phyloP scores from a whole-genome alignment of 2,113 vertebrate genomes.

The Laterallus jamaicensis region DNA sequence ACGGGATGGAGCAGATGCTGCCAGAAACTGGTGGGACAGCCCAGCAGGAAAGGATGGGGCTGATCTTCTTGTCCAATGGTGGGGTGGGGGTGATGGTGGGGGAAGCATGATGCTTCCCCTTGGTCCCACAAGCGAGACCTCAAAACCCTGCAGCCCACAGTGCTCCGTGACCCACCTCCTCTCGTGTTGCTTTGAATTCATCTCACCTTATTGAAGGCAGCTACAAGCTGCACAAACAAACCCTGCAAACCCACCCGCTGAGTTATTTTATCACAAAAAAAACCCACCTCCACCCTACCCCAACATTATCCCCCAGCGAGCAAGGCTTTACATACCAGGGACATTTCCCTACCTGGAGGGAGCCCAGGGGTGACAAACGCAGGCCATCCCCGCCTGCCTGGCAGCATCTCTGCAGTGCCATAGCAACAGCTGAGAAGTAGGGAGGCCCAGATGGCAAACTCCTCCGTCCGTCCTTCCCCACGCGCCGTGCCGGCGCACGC shows the following conservation, averaged over 20 bases:
- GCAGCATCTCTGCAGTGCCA: conserved; percentile 57
- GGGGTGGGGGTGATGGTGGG: too few species aligned
- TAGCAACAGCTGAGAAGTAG: conserved; percentile 63
- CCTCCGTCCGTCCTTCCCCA: conserved; percentile 55
- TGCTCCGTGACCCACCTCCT: background rate
- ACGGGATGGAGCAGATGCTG: background rate
- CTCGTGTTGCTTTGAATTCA: background rate
- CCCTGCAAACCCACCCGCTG: background rate
- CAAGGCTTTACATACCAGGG: rapidly evolving
- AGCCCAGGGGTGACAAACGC: conserved; percentile 17
- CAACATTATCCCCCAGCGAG: background rate
- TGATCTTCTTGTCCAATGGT: background rate
- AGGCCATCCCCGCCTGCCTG: conserved; percentile 23
- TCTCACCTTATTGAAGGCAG: background rate
- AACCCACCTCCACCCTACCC: too few species aligned
- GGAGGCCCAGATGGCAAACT: conserved; percentile 70
- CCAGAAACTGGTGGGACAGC: background rate
- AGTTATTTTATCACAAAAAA: background rate
- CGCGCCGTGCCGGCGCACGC: background rate
- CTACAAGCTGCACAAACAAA: background rate
- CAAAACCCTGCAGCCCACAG: background rate
- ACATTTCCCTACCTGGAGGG: background rate
- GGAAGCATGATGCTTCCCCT: background rate
- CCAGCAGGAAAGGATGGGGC: background rate
- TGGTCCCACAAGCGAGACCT: background rate